These are phyloP conservation scores for Acanthosepion lycidas DNA, from an alignment of 2,888 invertebrate species.

Conservation along the genomic window DNA sequence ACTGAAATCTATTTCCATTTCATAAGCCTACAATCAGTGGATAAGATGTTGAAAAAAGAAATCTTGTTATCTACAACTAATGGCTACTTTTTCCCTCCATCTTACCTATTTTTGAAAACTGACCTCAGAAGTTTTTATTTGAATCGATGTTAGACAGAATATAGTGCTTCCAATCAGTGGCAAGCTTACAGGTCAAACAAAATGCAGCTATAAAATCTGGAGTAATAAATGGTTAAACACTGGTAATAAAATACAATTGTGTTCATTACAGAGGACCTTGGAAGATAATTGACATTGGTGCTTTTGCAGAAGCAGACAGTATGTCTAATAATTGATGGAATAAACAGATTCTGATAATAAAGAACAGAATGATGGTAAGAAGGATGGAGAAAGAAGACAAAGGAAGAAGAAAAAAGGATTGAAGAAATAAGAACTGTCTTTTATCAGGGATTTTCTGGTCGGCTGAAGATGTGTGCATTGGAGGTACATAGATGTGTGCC, in stretches of 20 bases:
- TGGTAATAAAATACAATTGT: background rate
- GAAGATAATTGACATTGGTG: background rate
- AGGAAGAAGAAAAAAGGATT: background rate
- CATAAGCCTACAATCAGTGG: no score
- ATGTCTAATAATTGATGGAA: conserved; percentile 23
- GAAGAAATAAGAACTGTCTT: background rate
- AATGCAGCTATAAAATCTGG: background rate
- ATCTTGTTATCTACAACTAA: background rate
- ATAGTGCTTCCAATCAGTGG: background rate
- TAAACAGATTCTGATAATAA: background rate
- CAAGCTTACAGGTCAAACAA: background rate
- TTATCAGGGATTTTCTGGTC: background rate
- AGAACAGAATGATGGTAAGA: background rate
- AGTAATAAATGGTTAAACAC: background rate
- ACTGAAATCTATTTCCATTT: no score
- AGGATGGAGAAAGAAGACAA: background rate
- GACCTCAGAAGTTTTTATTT: no score
- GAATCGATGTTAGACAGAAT: background rate
- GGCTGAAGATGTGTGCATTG: background rate
- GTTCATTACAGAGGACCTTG: background rate
- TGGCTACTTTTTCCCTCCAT: background rate
- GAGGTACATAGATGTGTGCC: background rate
- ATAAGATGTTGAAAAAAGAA: no score
- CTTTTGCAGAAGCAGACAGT: background rate
- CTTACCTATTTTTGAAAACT: no score